Base-by-base conservation (phyloP, 1,140 invertebrate species). In the Trypoxylus dichotomus region DNA sequence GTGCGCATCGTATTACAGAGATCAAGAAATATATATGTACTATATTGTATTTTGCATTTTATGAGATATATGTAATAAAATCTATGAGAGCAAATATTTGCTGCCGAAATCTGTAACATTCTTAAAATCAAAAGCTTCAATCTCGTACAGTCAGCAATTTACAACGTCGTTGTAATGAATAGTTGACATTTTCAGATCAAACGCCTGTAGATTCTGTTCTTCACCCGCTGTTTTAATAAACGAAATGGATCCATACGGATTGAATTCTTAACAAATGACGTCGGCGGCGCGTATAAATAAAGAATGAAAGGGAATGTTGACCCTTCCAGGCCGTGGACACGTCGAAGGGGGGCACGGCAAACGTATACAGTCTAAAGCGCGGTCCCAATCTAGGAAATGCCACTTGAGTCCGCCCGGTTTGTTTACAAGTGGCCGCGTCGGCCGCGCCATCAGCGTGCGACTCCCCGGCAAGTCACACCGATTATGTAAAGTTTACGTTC, bases 371-470 rank as follows among this genome's bases (percentile, higher is more conserved):
- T 79, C 76, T 79, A 80, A 78, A 79, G 78, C 77, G 78, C 43
- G 73, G 79, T 79, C 79, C 76, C 76, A 79, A 80, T 79, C 77
- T 80, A 78, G 78, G 37, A 78, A 79, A 75, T 76, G 80, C 76
- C 78, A 75, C 78, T 80, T 68, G 76, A 80, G 72, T 77, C 60
- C 80, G 80, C 78, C 77, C 78, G 77, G 78, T 75, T 77, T 77
- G 77, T 79, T 74, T 74, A 74, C 74, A 75, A 78, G 76, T 75
- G 27, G 10, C 72, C 27, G 13, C n/a, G 29, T 29, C 63, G 29
- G 63, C 24, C 24, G 24, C 29, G 63, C 63, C 63, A 29, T 71
- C 63, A 32, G 25, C 63, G 29, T 71, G 29, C 27, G 63, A 29
- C 21, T 71, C 24, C 63, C 15, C 47, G 47, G 47, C 47, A 54